These are phyloP conservation scores for Zaprionus camerounensis DNA, from an alignment of 1,140 invertebrate species.

Conservation along the genomic window DNA sequence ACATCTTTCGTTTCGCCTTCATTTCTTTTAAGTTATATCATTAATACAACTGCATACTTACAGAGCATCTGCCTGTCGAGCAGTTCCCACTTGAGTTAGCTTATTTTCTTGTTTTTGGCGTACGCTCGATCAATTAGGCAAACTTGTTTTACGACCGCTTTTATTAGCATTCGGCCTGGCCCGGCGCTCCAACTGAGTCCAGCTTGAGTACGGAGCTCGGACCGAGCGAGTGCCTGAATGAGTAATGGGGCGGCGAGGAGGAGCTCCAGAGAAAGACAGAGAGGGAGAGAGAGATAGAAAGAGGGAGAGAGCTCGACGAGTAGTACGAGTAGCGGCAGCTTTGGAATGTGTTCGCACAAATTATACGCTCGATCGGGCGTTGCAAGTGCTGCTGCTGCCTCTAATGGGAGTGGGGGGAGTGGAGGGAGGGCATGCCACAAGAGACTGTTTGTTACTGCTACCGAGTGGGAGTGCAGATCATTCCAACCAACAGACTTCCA, in stretches of 20 bases:
- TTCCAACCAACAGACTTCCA: conserved; percentile 3
- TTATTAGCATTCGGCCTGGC: conserved; percentile 71
- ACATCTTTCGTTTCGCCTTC: no score
- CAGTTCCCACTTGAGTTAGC: background rate
- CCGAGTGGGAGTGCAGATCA: conserved; percentile 32
- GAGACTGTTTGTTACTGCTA: conserved; percentile 14
- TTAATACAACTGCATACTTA: background rate
- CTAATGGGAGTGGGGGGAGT: conserved; percentile 8
- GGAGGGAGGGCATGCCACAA: background rate
- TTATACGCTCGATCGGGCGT: conserved; percentile 62
- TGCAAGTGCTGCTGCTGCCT: conserved; percentile 48
- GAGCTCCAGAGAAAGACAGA: background rate
- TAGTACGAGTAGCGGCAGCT: conserved; percentile 48
- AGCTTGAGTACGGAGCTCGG: background rate
- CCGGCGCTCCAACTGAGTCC: conserved; percentile 57
- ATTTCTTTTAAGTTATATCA: no score
- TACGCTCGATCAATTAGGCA: conserved; percentile 84
- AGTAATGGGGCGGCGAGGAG: conserved; percentile 65
- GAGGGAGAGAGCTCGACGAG: background rate
- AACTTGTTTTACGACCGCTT: conserved; percentile 84
- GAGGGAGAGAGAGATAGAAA: conserved; percentile 10
- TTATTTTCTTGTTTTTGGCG: conserved; percentile 67
- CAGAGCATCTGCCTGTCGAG: background rate
- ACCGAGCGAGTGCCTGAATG: conserved; percentile 57
- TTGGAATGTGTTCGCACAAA: conserved; percentile 76